Evolutionary conservation across 2,888 invertebrate genomes (phyloP).

Genomic region (Cephalotes varians): DNA sequence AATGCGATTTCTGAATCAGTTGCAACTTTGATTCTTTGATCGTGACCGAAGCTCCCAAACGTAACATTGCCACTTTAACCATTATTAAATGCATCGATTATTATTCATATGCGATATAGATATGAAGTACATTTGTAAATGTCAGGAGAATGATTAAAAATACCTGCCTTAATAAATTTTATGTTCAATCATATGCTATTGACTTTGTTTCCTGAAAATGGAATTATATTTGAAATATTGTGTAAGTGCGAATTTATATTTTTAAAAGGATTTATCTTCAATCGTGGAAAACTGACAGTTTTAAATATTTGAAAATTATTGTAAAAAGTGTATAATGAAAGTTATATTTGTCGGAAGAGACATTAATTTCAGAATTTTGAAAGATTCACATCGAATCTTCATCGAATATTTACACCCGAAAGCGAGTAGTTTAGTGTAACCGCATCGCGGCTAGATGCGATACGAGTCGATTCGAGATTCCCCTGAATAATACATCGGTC

Average conservation of each 20-base stretch:
- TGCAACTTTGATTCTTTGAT: neutral
- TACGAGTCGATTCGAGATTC: slow-evolving; percentile 2
- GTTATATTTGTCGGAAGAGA: neutral
- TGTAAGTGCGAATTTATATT: neutral
- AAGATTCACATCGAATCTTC: neutral
- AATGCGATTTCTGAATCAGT: slow-evolving; percentile 55
- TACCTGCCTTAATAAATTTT: neutral
- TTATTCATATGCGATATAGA: neutral
- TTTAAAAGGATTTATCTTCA: neutral
- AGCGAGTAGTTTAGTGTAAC: neutral
- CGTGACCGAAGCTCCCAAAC: neutral
- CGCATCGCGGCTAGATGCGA: neutral
- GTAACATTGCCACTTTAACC: neutral
- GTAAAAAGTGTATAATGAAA: neutral
- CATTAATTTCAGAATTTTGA: neutral
- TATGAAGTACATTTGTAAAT: neutral
- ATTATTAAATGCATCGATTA: neutral
- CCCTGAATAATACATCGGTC: slow-evolving; percentile 46
- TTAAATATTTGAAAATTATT: neutral
- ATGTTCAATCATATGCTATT: neutral
- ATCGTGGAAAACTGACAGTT: neutral
- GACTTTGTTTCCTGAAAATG: neutral
- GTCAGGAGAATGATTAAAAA: neutral
- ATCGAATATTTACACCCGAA: neutral
- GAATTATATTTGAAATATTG: neutral